Evolutionary conservation across 2,113 vertebrate species (phyloP), one percentile per base, ranked within the genome.

Genomic region (Lamprologus speciosus): DNA sequence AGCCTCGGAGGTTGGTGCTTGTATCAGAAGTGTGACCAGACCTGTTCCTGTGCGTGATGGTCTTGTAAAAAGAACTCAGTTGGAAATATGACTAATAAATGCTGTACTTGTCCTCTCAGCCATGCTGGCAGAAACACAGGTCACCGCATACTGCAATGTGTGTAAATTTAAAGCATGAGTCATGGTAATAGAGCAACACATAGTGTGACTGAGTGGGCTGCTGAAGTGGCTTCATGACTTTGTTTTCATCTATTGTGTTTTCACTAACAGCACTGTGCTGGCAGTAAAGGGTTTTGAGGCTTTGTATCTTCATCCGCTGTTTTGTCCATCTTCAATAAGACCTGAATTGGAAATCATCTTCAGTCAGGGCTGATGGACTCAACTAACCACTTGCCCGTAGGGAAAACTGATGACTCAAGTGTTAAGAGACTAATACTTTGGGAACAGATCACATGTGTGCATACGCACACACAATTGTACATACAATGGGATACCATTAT

Each of bases 81-180:
- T 86, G 82, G 54, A 81, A 83, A 73, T 47, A 83, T 14, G 53
- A 83, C 63, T 35, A 79, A 81, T 83, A 81, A 88, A 85, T 88
- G 57, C 58, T 81, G 40, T 83, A 26, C 54, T 83, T 57, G 21
- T 80, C 58, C 85, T 87, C 23, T 80, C 63, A 81, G 81, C 75
- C 83, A 23, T 45, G 55, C 57, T 75, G 86, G 88, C 85, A 85
- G 65, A 35, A 47, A 4, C 80, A 57, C 73, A 81, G 85, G 68
- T 89, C 86, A 88, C 63, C 42, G 54, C 87, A 81, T 88, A 47
- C 82, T 85, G 89, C 87, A 89, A 84, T 87, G 87, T 82, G 87
- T 60, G 85, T 82, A 51, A 60, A 89, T 89, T 88, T 88, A 83
- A 83, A 89, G 42, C 80, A 68, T 82, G 86, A 90, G 50, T 92